These are phyloP conservation scores for Hozukius guyotensis DNA, from an alignment of 2,797 vertebrate species.

Conservation along the genomic window DNA sequence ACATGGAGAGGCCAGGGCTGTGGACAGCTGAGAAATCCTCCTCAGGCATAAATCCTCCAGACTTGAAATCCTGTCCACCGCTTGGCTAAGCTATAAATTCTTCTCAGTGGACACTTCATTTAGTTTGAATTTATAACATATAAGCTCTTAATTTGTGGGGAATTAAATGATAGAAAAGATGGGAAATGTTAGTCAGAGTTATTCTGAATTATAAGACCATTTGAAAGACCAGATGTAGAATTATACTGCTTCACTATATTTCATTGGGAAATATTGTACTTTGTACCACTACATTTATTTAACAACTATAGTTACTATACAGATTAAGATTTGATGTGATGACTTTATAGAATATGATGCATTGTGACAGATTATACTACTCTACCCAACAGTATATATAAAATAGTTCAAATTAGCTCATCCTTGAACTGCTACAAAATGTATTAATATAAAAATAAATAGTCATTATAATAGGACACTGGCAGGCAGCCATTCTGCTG, in stretches of 20 bases:
- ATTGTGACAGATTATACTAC: too few relatives aligned
- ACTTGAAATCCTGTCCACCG: constrained; percentile 65
- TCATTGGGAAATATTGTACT: not conserved
- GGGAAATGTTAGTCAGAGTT: not conserved
- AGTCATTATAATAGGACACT: not conserved
- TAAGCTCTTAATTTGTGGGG: constrained; percentile 33
- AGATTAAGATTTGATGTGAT: too few relatives aligned
- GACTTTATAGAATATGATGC: too few relatives aligned
- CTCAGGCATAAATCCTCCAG: constrained; percentile 70
- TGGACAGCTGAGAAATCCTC: constrained; percentile 73
- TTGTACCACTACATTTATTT: not conserved
- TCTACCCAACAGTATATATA: too few relatives aligned
- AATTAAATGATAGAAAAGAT: not conserved
- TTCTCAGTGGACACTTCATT: constrained; percentile 40
- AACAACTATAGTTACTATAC: not conserved
- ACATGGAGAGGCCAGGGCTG: constrained; percentile 57
- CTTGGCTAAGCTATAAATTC: constrained; percentile 55
- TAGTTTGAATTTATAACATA: constrained; percentile 24
- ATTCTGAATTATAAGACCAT: not conserved
- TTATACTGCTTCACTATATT: not conserved
- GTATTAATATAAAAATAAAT: too few relatives aligned
- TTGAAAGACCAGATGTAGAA: not conserved
- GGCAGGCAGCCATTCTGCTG: not conserved
- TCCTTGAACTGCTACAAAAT: too few relatives aligned
- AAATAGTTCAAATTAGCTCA: too few relatives aligned